Conservation (phyloP, 2,888 invertebrate species). For the Athetis lepigone region DNA sequence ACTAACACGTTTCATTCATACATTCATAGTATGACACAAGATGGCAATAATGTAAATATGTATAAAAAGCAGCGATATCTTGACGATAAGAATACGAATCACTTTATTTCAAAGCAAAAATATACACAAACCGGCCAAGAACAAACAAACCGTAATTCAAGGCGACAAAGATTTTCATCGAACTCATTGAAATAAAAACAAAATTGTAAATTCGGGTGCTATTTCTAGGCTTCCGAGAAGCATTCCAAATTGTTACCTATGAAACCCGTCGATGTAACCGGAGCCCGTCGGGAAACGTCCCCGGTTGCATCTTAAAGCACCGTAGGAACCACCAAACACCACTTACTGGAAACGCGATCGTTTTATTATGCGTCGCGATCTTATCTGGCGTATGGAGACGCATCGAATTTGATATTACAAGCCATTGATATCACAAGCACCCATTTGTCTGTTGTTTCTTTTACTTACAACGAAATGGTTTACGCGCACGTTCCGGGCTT, state of each 20-base stretch:
- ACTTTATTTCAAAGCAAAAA: conserved; percentile 6
- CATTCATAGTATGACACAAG: too few relatives aligned
- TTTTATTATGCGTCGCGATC: conserved; percentile 77
- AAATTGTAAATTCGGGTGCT: conserved; percentile 41
- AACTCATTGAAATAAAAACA: conserved; percentile 17
- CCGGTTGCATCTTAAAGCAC: conserved; percentile 76
- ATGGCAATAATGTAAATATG: conserved; percentile 2
- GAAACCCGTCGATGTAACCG: conserved; percentile 70
- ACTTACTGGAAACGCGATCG: conserved; percentile 77
- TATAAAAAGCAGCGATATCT: conserved; percentile 10
- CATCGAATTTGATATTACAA: conserved; percentile 60
- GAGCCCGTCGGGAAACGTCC: conserved; percentile 65
- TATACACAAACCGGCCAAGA: neutral
- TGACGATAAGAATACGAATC: neutral
- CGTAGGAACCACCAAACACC: conserved; percentile 66
- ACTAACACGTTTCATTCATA: too few relatives aligned
- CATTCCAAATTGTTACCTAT: conserved; percentile 63
- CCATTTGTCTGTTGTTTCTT: conserved; percentile 45
- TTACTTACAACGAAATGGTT: conserved; percentile 36
- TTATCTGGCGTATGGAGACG: conserved; percentile 69
- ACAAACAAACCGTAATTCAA: conserved; percentile 8
- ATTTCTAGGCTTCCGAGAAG: conserved; percentile 59
- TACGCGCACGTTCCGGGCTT: conserved; percentile 32
- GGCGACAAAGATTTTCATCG: conserved; percentile 38
- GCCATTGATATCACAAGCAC: conserved; percentile 42